Conservation (phyloP, 2,797 vertebrate genomes). For the Emydoidea blandingii region DNA sequence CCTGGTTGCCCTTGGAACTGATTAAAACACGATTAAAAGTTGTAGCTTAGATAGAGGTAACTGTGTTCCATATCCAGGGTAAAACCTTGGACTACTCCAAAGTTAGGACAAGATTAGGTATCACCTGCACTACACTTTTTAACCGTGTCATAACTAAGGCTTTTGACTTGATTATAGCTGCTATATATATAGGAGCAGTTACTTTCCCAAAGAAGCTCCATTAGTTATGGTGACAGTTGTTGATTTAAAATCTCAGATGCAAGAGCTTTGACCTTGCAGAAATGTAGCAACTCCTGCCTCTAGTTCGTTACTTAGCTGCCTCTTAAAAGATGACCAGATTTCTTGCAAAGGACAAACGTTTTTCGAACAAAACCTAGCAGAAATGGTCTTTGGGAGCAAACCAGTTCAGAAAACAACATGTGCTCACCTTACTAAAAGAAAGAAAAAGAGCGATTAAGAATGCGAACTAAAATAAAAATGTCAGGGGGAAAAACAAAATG, state of each 20-base stretch:
- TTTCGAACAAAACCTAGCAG: not conserved
- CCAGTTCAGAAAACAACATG: slow-evolving; percentile 36
- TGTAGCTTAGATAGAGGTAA: slow-evolving; percentile 13
- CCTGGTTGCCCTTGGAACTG: slow-evolving; percentile 15
- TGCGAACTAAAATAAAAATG: slow-evolving; percentile 54
- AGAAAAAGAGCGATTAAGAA: slow-evolving; percentile 40
- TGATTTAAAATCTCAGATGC: not conserved
- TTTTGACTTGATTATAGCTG: not conserved
- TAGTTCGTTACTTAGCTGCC: not conserved
- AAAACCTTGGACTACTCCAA: slow-evolving; percentile 35
- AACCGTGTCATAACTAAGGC: not conserved
- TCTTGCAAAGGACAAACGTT: not conserved
- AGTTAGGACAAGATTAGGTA: not conserved
- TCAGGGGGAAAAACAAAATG: slow-evolving; percentile 24
- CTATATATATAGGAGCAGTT: not conserved
- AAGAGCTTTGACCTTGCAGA: not conserved
- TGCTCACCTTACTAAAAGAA: not conserved
- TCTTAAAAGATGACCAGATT: slow-evolving; percentile 6
- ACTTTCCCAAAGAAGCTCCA: not conserved
- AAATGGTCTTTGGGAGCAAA: slow-evolving; percentile 27
- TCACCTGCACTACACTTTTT: not conserved
- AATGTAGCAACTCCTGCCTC: not conserved
- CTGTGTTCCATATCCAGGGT: slow-evolving; percentile 24
- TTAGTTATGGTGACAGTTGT: not conserved
- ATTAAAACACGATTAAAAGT: slow-evolving; percentile 35